phyloP scores from a whole-genome alignment of 2,797 vertebrate species.

The Coreius guichenoti region DNA sequence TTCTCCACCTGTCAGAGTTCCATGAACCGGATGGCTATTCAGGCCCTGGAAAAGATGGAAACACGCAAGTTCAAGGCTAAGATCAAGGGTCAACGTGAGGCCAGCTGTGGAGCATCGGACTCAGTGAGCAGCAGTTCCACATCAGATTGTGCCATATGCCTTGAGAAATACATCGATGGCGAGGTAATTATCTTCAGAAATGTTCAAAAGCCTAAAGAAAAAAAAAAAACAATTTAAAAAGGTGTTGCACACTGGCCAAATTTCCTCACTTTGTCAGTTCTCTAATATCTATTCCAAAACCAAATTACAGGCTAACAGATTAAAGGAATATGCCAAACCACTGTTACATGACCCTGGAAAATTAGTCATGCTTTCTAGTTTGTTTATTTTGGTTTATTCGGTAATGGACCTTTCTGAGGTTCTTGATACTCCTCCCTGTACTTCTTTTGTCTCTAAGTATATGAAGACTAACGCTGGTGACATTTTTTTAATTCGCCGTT shows the following conservation, averaged over 20 bases:
- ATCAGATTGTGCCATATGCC: slow-evolving; percentile 97
- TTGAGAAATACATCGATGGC: slow-evolving; percentile 97
- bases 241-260: background rate
- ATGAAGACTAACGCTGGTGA: slow-evolving; percentile 23
- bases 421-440: background rate
- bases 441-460: background rate
- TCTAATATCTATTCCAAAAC: slow-evolving; percentile 2
- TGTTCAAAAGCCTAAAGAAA: background rate
- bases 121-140: slow-evolving; percentile 95
- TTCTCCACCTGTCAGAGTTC: slow-evolving; percentile 82
- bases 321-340: slow-evolving; percentile 1
- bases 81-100: slow-evolving; percentile 88
- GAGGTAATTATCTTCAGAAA: slow-evolving; percentile 82
- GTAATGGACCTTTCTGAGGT: background rate
- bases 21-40: slow-evolving; percentile 97
- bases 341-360: slow-evolving; percentile 1
- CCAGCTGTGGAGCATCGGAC: slow-evolving; percentile 87
- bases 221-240: background rate
- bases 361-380: background rate
- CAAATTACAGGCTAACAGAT: background rate
- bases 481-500: slow-evolving; percentile 30
- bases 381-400: background rate
- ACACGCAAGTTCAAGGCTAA: slow-evolving; percentile 98
- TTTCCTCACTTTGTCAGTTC: slow-evolving; percentile 11
- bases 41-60: slow-evolving; percentile 99